A percentile compares a stretch with the other conserved stretches of the same genome.
Evolutionary conservation across 35 echinoderm and acorn worm genomes (phyloP).

Genomic region (Amphiura filiformis): DNA sequence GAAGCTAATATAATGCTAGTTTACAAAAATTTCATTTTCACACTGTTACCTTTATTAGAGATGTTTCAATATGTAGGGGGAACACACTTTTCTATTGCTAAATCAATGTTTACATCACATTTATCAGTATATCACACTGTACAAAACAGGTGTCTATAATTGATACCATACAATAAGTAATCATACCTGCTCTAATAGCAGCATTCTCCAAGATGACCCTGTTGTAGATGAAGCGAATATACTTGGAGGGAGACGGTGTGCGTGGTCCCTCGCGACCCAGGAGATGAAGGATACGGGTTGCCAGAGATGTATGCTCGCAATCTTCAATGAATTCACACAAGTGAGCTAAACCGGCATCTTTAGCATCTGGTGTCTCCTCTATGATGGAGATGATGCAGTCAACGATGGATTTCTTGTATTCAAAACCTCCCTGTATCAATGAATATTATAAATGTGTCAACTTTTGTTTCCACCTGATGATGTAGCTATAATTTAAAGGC

Average conservation of each 20-base stretch:
- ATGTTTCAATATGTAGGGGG: too few relatives aligned
- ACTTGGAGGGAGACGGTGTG: conserved; percentile 88
- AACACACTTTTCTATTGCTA: too few relatives aligned
- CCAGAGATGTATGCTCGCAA: conserved; percentile 93
- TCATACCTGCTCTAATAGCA: conserved; percentile 92
- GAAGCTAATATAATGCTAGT: too few relatives aligned
- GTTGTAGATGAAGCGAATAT: conserved; percentile 99
- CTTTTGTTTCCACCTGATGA: conserved; percentile 77
- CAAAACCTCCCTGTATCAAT: conserved; percentile 83
- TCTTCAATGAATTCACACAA: conserved; percentile 99
- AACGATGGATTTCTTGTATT: conserved; percentile 97
- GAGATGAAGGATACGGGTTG: conserved; percentile 91
- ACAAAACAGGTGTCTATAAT: too few relatives aligned
- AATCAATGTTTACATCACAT: too few relatives aligned
- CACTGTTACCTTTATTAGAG: too few relatives aligned
- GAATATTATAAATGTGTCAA: not conserved
- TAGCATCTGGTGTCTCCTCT: conserved; percentile 93
- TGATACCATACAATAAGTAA: too few relatives aligned
- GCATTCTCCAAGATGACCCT: conserved; percentile 98
- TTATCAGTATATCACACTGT: too few relatives aligned
- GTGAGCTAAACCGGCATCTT: conserved; percentile 90
- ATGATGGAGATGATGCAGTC: conserved; percentile 91
- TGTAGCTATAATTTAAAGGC: too few relatives aligned
- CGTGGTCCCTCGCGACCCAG: conserved; percentile 92
- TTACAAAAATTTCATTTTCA: too few relatives aligned